Percentiles rank a stretch among this genome's conserved stretches.
phyloP scores from a whole-genome alignment of 2,888 invertebrate species.

The Gandaritis pyraliata region DNA sequence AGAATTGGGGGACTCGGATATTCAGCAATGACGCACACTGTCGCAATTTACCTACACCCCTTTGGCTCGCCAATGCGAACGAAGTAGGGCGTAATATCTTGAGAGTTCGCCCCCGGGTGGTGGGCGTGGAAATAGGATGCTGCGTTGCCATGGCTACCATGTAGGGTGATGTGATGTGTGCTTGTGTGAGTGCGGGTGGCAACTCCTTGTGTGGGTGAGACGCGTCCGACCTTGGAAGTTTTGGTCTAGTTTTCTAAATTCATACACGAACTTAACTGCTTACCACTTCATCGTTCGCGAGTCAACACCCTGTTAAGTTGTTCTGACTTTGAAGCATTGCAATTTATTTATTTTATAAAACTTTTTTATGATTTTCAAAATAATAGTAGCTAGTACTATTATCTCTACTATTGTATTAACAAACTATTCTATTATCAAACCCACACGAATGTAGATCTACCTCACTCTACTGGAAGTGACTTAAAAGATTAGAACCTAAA shows the following conservation, averaged over 20 bases:
- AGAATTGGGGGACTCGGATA: slow-evolving; percentile 59
- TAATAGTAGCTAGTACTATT: no score
- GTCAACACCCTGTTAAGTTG: slow-evolving; percentile 10
- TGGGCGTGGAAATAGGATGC: slow-evolving; percentile 85
- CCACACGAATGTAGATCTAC: background rate
- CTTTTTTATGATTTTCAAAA: no score
- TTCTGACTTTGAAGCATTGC: slow-evolving; percentile 5
- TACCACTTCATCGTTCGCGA: slow-evolving; percentile 16
- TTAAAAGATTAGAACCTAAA: background rate
- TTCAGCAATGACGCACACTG: slow-evolving; percentile 67
- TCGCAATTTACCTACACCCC: slow-evolving; percentile 72
- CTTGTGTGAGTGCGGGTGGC: slow-evolving; percentile 57
- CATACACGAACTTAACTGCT: slow-evolving; percentile 37
- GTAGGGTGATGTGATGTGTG: slow-evolving; percentile 70
- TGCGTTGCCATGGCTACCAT: slow-evolving; percentile 86
- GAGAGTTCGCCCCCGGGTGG: slow-evolving; percentile 83
- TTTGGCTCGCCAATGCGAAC: slow-evolving; percentile 81
- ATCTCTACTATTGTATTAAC: background rate
- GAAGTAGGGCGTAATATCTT: slow-evolving; percentile 83
- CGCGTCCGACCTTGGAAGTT: slow-evolving; percentile 75
- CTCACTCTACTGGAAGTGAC: slow-evolving; percentile 8
- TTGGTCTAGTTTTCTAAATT: slow-evolving; percentile 68
- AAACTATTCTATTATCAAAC: background rate
- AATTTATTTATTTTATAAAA: background rate
- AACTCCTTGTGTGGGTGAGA: slow-evolving; percentile 51